phyloP scores from a whole-genome alignment of 1,140 invertebrate genomes.

The Magallana gigas region DNA sequence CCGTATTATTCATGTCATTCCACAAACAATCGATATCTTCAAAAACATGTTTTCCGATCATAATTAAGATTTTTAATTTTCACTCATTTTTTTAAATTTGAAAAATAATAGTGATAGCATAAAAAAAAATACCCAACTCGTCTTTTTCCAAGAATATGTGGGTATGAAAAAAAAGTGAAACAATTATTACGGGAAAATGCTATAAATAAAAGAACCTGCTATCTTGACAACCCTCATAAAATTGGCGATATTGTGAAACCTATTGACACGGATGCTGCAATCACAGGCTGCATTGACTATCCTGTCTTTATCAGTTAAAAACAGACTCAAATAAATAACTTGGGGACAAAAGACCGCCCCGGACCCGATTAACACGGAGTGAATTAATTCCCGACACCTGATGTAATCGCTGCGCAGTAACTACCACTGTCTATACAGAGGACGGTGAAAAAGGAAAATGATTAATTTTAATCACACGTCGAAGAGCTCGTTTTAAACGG shows the following conservation, averaged over 20 bases:
- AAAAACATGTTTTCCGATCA: background rate
- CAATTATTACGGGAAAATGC: background rate
- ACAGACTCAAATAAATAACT: constrained; percentile 6
- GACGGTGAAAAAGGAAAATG: background rate
- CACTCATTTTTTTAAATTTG: background rate
- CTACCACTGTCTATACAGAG: background rate
- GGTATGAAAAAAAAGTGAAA: background rate
- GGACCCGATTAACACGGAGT: constrained; percentile 22
- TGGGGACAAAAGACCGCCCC: constrained; percentile 10
- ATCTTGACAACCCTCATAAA: constrained; percentile 20
- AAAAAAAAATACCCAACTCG: background rate
- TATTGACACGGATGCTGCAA: constrained; percentile 27
- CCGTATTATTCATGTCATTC: constrained; percentile 19
- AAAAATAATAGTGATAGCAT: background rate
- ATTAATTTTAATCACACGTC: background rate
- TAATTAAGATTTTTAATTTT: background rate
- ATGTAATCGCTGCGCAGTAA: background rate
- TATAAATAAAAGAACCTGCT: background rate
- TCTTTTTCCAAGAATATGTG: background rate
- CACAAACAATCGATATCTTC: background rate
- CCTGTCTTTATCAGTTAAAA: constrained; percentile 7
- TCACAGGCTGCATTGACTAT: background rate
- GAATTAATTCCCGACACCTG: constrained; percentile 26
- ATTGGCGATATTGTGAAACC: background rate
- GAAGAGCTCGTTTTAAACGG: background rate